These are phyloP conservation scores for Lepidurus couesii DNA, from an alignment of 1,140 invertebrate species.

Conservation along the genomic window DNA sequence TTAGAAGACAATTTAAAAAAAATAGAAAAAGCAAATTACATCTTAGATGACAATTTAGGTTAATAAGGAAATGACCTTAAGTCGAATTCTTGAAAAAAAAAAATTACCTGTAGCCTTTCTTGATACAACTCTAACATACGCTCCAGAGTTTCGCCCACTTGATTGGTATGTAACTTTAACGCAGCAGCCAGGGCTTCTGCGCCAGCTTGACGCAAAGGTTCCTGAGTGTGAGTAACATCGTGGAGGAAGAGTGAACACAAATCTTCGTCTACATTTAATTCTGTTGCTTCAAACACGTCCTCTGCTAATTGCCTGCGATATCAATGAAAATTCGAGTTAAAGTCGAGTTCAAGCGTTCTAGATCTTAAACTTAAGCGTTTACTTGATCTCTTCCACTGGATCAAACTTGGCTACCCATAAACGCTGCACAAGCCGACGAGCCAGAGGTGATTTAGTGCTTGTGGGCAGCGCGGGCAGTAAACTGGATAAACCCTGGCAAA, in stretches of 20 bases:
- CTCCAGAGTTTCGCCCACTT: slow-evolving; percentile 55
- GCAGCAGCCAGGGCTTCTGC: slow-evolving; percentile 66
- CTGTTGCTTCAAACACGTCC: slow-evolving; percentile 59
- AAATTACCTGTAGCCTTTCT: slow-evolving; percentile 60
- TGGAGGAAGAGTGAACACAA: slow-evolving; percentile 56
- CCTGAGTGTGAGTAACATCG: slow-evolving; percentile 72
- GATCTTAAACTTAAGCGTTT: slow-evolving; percentile 42
- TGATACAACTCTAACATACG: slow-evolving; percentile 67
- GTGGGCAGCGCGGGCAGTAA: slow-evolving; percentile 59
- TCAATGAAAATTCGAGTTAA: background rate
- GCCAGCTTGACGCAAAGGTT: slow-evolving; percentile 69
- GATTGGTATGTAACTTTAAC: slow-evolving; percentile 51
- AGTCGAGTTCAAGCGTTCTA: background rate
- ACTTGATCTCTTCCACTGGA: slow-evolving; percentile 45
- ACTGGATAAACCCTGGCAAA: slow-evolving; percentile 55
- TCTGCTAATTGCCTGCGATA: slow-evolving; percentile 47
- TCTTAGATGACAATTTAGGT: slow-evolving; percentile 11
- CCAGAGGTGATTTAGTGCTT: slow-evolving; percentile 54
- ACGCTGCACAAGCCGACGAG: slow-evolving; percentile 58
- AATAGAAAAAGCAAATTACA: too few species aligned
- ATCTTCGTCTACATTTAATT: slow-evolving; percentile 51
- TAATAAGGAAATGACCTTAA: background rate
- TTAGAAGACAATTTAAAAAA: too few species aligned
- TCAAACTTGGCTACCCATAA: slow-evolving; percentile 75
- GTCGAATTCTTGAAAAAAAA: background rate